phyloP scores from a whole-genome alignment of 2,113 vertebrate genomes.

The Lepisosteus osseus region DNA sequence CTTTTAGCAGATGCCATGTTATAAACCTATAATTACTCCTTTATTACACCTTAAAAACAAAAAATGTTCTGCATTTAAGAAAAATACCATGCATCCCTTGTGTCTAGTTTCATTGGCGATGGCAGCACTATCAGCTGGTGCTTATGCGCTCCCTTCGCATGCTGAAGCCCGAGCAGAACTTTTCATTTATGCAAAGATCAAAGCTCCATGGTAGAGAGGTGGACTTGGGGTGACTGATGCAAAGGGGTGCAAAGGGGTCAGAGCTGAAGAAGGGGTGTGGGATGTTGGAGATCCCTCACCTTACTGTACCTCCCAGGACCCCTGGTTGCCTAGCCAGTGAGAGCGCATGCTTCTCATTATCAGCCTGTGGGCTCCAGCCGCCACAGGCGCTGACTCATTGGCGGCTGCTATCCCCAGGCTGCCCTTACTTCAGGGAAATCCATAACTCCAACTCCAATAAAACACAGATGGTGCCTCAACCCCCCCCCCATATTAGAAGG shows the following conservation, averaged over 20 bases:
- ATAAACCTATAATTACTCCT: too few species aligned
- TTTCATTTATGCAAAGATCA: too few species aligned
- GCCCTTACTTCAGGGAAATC: slow-evolving; percentile 34
- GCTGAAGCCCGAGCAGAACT: too few species aligned
- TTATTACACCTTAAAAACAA: too few species aligned
- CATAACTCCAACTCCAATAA: slow-evolving; percentile 42
- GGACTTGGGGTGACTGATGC: neutral
- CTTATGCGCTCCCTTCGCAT: too few species aligned
- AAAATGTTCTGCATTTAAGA: too few species aligned
- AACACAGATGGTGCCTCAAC: slow-evolving; percentile 38
- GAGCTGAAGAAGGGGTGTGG: too few species aligned
- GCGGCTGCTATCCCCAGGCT: slow-evolving; percentile 22
- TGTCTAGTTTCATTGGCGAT: too few species aligned
- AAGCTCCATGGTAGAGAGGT: neutral
- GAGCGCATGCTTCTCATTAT: slow-evolving; percentile 23
- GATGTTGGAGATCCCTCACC: too few species aligned
- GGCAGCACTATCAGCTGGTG: too few species aligned
- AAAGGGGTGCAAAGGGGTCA: neutral
- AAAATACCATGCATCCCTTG: too few species aligned
- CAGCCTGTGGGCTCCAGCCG: neutral
- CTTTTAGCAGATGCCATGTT: too few species aligned
- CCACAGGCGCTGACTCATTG: neutral
- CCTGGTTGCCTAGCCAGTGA: neutral
- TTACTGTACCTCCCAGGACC: neutral
- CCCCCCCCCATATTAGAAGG: neutral